Percentiles rank a stretch among this genome's conserved stretches.
Conservation (phyloP, 2,888 invertebrate genomes). For the Andricus curvator region DNA sequence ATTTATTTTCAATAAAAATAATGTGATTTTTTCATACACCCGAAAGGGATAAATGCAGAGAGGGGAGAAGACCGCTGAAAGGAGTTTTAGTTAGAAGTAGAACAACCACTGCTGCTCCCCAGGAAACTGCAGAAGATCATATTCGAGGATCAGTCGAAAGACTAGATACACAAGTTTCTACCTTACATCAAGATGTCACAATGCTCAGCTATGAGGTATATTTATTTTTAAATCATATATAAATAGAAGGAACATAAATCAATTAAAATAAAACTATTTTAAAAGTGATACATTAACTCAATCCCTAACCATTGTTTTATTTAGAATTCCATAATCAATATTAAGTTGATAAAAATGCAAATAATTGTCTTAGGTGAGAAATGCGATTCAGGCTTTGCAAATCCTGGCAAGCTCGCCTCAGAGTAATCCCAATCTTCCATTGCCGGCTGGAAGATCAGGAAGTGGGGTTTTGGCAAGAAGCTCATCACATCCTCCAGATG, state of each 20-base stretch:
- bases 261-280: neutral
- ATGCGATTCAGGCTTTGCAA: conserved; percentile 91
- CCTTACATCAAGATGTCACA: conserved; percentile 91
- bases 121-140: conserved; percentile 72
- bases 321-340: no score
- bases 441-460: conserved; percentile 72
- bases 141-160: conserved; percentile 82
- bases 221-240: neutral
- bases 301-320: no score
- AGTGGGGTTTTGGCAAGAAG: conserved; percentile 84
- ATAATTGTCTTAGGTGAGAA: conserved; percentile 82
- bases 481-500: conserved; percentile 92
- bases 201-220: conserved; percentile 89
- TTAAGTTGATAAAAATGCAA: no score
- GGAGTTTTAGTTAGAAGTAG: conserved; percentile 67
- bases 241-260: neutral
- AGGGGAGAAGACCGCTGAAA: conserved; percentile 63
- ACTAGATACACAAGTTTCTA: conserved; percentile 89
- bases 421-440: conserved; percentile 89
- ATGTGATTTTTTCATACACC: neutral
- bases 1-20: neutral
- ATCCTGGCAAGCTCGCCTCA: conserved; percentile 91
- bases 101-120: conserved; percentile 64
- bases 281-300: no score
- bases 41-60: conserved; percentile 69